Base-by-base conservation (phyloP, 2,797 vertebrate genomes). In the Ambastaia sidthimunki region DNA sequence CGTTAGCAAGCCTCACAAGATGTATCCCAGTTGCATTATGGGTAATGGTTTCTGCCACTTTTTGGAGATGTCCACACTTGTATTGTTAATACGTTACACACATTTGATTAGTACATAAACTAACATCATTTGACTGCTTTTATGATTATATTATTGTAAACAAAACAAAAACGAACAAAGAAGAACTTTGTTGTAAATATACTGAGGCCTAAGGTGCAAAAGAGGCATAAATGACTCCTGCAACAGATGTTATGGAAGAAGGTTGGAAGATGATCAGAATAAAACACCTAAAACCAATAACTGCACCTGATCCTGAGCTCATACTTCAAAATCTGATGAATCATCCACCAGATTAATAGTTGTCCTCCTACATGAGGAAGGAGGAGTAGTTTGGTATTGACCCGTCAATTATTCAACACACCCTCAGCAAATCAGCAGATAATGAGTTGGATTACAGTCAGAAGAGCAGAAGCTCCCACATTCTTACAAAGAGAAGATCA, bases 401-500 rank as follows among this genome's bases (percentile, higher is more conserved):
- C 76, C 80, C 84, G 78, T 76, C 48, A 10, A 73, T 85, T 85
- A 87, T 75, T 50, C 71, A 71, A 69, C 81, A 76, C 74, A 71
- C 83, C 70, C 82, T 73, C 60, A 80, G 75, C 75, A 70, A 76
- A 81, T 74, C 19, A 67, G 54, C 48, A 57, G 62, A 57, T 82
- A 86, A 82, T 80, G 81, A 83, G 75, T 31, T 80, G 28, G 65
- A 65, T 75, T 60, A 52, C 41, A 73, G 62, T 21, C 50, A 79
- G 73, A 65, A 70, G 50, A 23, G 31, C 68, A 55, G 41, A 69
- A 28, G 23, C 47, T 15, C 66, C 62, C n/a, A 50, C 12, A 21
- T 72, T 80, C 60, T 73, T 66, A 60, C 67, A 28, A 52, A 72
- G 19, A 67, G 31, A 63, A 31, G 31, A 18, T 63, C 60, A 52